Evolutionary conservation across 1,140 invertebrate genomes (phyloP).

Genomic region (Diprion similis): DNA sequence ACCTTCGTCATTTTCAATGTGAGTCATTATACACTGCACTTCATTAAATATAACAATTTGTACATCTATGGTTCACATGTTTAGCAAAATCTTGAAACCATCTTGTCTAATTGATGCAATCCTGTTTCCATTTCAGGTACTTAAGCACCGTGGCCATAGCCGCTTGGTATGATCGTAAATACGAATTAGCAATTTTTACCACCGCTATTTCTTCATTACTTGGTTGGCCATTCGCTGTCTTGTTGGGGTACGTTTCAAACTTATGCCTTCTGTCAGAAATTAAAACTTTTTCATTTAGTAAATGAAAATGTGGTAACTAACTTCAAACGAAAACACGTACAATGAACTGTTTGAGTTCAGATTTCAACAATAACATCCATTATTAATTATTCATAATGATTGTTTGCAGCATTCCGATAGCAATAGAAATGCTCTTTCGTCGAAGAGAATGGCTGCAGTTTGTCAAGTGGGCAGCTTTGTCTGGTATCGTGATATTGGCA

Average conservation of each 20-base stretch:
- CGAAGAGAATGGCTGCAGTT: slow-evolving; percentile 72
- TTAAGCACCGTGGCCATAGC: slow-evolving; percentile 81
- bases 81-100: slow-evolving; percentile 14
- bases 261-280: too few relatives aligned
- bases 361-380: neutral
- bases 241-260: slow-evolving; percentile 71
- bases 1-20: slow-evolving; percentile 94
- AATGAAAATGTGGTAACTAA: too few relatives aligned
- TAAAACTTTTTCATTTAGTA: too few relatives aligned
- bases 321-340: too few relatives aligned
- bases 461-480: slow-evolving; percentile 76
- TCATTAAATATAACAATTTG: too few relatives aligned
- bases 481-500: slow-evolving; percentile 72
- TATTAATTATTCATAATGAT: slow-evolving; percentile 27
- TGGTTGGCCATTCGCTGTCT: slow-evolving; percentile 92
- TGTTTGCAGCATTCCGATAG: slow-evolving; percentile 79
- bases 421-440: slow-evolving; percentile 81
- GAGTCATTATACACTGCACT: slow-evolving; percentile 46
- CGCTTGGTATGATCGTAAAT: slow-evolving; percentile 84
- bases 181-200: slow-evolving; percentile 82
- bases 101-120: slow-evolving; percentile 7
- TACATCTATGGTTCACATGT: too few relatives aligned
- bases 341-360: neutral
- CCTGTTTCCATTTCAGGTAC: slow-evolving; percentile 60
- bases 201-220: slow-evolving; percentile 80